Percentiles rank a stretch among this genome's conserved stretches.
Conservation (phyloP, 2,113 vertebrate genomes). For the Ornithorhynchus anatinus region DNA sequence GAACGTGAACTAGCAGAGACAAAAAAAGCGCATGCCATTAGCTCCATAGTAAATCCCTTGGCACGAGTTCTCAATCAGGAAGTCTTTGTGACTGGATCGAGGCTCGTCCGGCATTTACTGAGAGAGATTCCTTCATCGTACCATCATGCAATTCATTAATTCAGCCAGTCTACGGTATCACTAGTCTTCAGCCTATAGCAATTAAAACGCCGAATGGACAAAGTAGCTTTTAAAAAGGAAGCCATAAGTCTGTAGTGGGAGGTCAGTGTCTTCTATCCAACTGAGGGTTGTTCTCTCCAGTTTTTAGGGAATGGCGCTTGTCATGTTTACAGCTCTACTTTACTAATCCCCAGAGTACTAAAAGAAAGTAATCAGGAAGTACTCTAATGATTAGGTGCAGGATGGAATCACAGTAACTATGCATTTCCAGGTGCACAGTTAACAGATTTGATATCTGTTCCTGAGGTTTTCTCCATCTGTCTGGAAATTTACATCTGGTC, state of each 20-base stretch:
- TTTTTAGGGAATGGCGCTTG: not conserved
- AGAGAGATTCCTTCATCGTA: no score
- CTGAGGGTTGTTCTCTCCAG: not conserved
- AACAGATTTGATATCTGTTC: not conserved
- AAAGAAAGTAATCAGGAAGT: not conserved
- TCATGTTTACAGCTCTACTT: not conserved
- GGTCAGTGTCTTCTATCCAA: not conserved
- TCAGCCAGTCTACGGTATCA: no score
- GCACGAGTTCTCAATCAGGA: no score
- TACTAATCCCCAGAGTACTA: not conserved
- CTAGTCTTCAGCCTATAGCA: no score
- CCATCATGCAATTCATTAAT: no score
- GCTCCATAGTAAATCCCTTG: no score
- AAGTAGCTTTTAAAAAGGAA: no score
- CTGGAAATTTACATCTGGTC: not conserved
- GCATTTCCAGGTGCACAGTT: not conserved
- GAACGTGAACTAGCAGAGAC: no score
- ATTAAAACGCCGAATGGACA: no score
- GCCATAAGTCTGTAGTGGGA: not conserved
- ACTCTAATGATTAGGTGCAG: not conserved
- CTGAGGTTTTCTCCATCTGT: not conserved
- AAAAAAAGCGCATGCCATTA: no score
- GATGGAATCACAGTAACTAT: conserved; percentile 14
- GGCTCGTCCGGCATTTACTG: no score
- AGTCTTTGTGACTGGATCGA: no score